Conservation (phyloP, 2,797 vertebrate species). For the Notoglanidium macrostoma region DNA sequence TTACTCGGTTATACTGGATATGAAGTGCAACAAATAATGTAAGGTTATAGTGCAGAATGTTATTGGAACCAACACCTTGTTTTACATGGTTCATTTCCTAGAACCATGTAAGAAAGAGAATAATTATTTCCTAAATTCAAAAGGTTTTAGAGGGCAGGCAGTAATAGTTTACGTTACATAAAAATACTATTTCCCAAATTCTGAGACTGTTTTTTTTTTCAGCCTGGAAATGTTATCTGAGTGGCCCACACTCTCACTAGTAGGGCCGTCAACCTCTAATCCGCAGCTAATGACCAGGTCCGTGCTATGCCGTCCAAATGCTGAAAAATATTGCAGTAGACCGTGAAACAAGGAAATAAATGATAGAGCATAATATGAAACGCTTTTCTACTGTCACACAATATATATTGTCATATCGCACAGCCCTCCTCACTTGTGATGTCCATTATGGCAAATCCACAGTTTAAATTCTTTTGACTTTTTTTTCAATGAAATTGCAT, state of each 20-base stretch:
- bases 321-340: too few species aligned
- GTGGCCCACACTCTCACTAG: neutral
- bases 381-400: too few species aligned
- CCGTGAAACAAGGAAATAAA: too few species aligned
- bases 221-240: neutral
- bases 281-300: too few species aligned
- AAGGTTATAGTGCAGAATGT: neutral
- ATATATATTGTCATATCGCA: too few species aligned
- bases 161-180: slow-evolving; percentile 1
- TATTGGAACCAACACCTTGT: neutral
- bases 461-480: neutral
- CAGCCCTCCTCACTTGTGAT: neutral
- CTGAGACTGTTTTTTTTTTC: neutral
- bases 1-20: neutral
- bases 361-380: too few species aligned
- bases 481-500: neutral
- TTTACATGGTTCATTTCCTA: neutral
- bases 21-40: neutral
- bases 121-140: neutral
- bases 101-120: neutral
- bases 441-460: neutral
- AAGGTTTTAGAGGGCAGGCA: neutral
- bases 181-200: neutral
- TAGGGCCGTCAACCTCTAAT: too few species aligned
- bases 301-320: too few species aligned